Evolutionary conservation across 2,113 vertebrate genomes (phyloP).

Genomic region (Ondatra zibethicus): DNA sequence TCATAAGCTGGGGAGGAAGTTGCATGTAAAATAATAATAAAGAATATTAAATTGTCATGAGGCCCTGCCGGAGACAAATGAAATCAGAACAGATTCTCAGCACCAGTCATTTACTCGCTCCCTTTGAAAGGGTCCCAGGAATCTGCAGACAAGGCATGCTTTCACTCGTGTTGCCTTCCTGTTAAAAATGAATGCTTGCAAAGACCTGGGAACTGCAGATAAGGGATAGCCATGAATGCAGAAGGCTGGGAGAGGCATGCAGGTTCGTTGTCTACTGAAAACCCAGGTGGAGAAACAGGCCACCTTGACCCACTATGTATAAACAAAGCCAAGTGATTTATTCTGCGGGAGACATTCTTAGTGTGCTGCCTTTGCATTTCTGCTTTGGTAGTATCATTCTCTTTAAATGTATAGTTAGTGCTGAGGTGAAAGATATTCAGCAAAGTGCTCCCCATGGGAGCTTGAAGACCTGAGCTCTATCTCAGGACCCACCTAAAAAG

Average conservation of each 20-base stretch:
- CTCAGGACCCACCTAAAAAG: not conserved
- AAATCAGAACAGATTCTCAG: conserved; percentile 70
- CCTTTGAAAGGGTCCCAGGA: conserved; percentile 64
- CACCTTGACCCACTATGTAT: not conserved
- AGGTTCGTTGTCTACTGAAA: too few species aligned
- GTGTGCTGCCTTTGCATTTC: not conserved
- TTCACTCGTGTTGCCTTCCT: not conserved
- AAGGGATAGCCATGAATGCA: not conserved
- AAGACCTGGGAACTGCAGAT: not conserved
- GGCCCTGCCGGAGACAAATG: conserved; percentile 71
- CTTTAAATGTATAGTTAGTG: not conserved
- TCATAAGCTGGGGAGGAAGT: conserved; percentile 81
- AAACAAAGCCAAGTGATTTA: not conserved
- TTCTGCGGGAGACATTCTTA: not conserved
- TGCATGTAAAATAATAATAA: conserved; percentile 81
- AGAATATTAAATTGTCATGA: conserved; percentile 80
- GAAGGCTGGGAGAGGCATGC: not conserved
- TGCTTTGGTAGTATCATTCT: not conserved
- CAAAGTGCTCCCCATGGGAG: not conserved
- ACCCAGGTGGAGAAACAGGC: not conserved
- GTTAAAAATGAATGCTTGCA: conserved; percentile 18
- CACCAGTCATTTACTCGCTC: conserved; percentile 41
- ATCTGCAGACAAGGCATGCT: conserved; percentile 7
- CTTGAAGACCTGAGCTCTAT: not conserved
- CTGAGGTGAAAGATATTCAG: not conserved